Evolutionary conservation across 2,797 vertebrate genomes (phyloP), one percentile per base, ranked within the genome.

Genomic region (Leptoclinus maculatus): DNA sequence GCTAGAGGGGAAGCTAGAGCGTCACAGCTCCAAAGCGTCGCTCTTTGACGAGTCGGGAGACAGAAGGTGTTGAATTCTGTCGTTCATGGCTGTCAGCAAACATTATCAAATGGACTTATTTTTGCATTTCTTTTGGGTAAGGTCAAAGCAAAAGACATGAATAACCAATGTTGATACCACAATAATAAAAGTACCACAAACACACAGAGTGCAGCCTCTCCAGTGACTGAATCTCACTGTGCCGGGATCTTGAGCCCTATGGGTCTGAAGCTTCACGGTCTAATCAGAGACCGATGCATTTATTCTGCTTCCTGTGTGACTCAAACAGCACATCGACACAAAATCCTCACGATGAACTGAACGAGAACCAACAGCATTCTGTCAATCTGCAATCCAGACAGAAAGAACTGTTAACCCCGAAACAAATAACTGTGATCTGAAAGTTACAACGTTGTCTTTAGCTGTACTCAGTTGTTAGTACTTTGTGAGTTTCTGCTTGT

Each of bases 251-350:
- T 70, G 39, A 70, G 45, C 47, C 76, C 71, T 74, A 17, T 25
- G 39, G 66, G 47, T 45, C 10, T 10, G 23, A 14, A 73, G 45
- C 29, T 12, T 21, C 2, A 2, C 29, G 45, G 32, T 78, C 66
- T 70, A 54, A 70, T 78, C 70, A 78, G 39, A 67, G 34, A 57
- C 9, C 23, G 23, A n/a, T 27, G 54, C 23, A 73, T 78, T 73
- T 45, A 65, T 78, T 69, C 25, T 70, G 43, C 59, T 45, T 51
- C 23, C 67, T 71, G 36, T 70, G 54, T 76, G 66, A 71, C 25
- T 66, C 60, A 38, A 29, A 54, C 13, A 9, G n/a, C 59, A 58
- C 34, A 64, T 27, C 6, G 53, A 39, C 23, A 62, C 54, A 71
- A 72, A 54, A 53, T 54, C 49, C 39, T 72, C 43, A 32, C 17